Percentiles rank a stretch among this genome's conserved stretches.
Conservation (phyloP, 2,888 invertebrate genomes). For the Tetramorium bicarinatum region DNA sequence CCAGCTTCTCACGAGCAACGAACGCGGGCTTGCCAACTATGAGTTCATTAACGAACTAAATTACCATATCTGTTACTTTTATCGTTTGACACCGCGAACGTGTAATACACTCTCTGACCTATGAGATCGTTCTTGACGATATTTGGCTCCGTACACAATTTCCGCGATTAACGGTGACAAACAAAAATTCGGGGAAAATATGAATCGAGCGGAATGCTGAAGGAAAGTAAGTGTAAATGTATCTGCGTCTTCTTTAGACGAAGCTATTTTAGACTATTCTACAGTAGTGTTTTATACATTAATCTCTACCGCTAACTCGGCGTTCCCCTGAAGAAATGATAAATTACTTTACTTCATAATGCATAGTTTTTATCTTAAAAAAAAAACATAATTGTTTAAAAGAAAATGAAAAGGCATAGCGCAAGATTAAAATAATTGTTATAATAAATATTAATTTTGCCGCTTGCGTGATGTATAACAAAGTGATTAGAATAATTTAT, state of each 20-base stretch:
- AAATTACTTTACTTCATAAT: background rate
- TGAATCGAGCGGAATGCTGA: slow-evolving; percentile 3
- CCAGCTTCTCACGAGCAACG: slow-evolving; percentile 69
- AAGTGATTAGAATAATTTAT: background rate
- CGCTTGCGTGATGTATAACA: background rate
- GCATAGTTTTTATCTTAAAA: background rate
- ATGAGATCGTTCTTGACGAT: slow-evolving; percentile 75
- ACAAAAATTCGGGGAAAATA: slow-evolving; percentile 64
- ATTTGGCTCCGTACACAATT: slow-evolving; percentile 72
- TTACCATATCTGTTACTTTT: slow-evolving; percentile 83
- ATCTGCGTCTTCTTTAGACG: background rate
- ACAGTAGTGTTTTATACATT: background rate
- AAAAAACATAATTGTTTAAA: background rate
- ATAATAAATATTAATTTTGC: background rate
- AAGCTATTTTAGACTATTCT: slow-evolving; percentile 22
- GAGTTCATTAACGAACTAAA: slow-evolving; percentile 83
- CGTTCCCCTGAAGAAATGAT: background rate
- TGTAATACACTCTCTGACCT: slow-evolving; percentile 64
- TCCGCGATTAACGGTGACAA: slow-evolving; percentile 62
- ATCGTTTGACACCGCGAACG: slow-evolving; percentile 75
- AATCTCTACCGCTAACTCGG: background rate
- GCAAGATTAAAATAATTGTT: background rate
- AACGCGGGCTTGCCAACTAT: slow-evolving; percentile 78
- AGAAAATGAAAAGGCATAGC: background rate
- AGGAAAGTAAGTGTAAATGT: background rate